Conservation (phyloP, 1,140 invertebrate genomes). For the Calephelis virginiensis region DNA sequence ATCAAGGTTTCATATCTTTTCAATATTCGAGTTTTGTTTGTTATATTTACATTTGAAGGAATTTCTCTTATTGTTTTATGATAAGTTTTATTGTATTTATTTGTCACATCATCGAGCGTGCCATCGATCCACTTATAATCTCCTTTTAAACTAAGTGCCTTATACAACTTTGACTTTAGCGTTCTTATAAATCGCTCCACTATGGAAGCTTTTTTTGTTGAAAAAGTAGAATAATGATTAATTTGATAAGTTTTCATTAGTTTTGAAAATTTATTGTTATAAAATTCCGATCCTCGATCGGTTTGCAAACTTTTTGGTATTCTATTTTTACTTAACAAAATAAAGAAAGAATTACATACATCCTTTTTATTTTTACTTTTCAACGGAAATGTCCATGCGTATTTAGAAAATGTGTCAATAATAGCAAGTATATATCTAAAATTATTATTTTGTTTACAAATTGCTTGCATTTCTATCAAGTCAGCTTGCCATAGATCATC, state of each 20-base stretch:
- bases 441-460: slow-evolving; percentile 53
- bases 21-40: too few species aligned
- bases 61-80: too few species aligned
- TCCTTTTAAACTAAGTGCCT: slow-evolving; percentile 62
- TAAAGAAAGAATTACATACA: slow-evolving; percentile 31
- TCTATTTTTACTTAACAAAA: slow-evolving; percentile 37
- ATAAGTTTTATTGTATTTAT: slow-evolving; percentile 61
- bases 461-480: slow-evolving; percentile 57
- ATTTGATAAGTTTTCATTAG: slow-evolving; percentile 27
- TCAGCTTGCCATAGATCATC: slow-evolving; percentile 66
- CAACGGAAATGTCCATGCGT: slow-evolving; percentile 64
- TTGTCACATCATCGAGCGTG: slow-evolving; percentile 50
- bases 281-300: slow-evolving; percentile 70
- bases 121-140: slow-evolving; percentile 56
- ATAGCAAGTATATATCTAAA: slow-evolving; percentile 69
- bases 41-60: too few species aligned
- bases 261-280: slow-evolving; percentile 34
- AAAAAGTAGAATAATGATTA: slow-evolving; percentile 68
- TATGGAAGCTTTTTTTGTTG: slow-evolving; percentile 66
- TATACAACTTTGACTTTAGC: slow-evolving; percentile 68
- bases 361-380: slow-evolving; percentile 67
- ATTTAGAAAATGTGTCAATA: slow-evolving; percentile 74
- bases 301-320: slow-evolving; percentile 67
- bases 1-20: too few species aligned
- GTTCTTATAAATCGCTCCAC: slow-evolving; percentile 73